Percentiles rank a stretch among this genome's conserved stretches.
These are phyloP conservation scores for Psilopogon haemacephalus DNA, from an alignment of 2,113 vertebrate species.

Conservation along the genomic window DNA sequence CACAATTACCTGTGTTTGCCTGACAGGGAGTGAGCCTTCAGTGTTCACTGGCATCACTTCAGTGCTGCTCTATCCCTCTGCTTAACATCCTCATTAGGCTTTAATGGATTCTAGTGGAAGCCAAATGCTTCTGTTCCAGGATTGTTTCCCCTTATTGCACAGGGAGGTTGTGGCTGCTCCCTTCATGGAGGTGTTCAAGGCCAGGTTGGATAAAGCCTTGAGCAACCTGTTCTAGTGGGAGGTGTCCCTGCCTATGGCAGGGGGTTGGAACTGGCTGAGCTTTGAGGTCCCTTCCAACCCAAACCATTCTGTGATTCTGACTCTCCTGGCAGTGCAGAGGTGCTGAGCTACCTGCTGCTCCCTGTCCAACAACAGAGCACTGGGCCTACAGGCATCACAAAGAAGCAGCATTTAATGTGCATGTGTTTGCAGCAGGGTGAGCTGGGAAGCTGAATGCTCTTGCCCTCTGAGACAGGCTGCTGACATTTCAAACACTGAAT, in stretches of 20 bases:
- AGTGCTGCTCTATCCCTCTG: neutral
- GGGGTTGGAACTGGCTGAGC: too few relatives aligned
- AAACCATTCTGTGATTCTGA: too few relatives aligned
- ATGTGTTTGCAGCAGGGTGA: neutral
- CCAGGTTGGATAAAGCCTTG: too few relatives aligned
- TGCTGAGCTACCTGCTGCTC: neutral
- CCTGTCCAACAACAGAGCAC: neutral
- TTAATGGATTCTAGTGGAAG: constrained; percentile 47
- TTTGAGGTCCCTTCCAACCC: too few relatives aligned
- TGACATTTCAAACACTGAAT: neutral
- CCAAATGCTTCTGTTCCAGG: constrained; percentile 44
- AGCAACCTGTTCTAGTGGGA: too few relatives aligned
- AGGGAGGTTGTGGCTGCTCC: too few relatives aligned
- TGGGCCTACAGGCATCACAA: neutral
- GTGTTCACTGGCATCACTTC: neutral
- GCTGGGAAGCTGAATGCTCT: neutral
- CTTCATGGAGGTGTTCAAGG: too few relatives aligned
- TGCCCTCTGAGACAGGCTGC: neutral
- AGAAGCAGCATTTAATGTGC: neutral
- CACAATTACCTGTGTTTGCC: constrained; percentile 31
- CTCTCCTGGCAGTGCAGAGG: neutral
- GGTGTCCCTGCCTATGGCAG: too few relatives aligned
- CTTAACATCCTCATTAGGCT: constrained; percentile 24
- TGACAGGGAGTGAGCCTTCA: neutral
- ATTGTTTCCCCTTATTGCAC: constrained; percentile 1